Percentiles rank a stretch among this genome's conserved stretches.
Conservation (phyloP, 2,888 invertebrate genomes). For the Drymonia ruficornis region DNA sequence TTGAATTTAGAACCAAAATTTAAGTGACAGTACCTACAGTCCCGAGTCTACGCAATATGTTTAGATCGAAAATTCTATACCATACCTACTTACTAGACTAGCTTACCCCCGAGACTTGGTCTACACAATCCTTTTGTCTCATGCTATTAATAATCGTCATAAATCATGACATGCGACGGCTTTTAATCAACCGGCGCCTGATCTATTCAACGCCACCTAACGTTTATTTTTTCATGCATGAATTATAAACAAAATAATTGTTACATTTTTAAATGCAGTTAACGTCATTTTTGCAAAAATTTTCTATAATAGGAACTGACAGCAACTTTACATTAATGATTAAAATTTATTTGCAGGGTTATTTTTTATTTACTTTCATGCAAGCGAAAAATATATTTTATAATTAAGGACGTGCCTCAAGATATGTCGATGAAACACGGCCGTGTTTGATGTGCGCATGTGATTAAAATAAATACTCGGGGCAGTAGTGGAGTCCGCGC, state of each 20-base stretch:
- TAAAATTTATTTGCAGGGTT: background rate
- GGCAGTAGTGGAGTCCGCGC: constrained; percentile 63
- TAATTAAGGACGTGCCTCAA: constrained; percentile 55
- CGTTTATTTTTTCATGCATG: background rate
- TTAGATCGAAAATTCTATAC: too few relatives aligned
- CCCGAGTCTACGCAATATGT: too few relatives aligned
- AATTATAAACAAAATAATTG: too few relatives aligned
- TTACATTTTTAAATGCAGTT: too few relatives aligned
- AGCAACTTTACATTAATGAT: background rate
- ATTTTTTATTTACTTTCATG: constrained; percentile 8
- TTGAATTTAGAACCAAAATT: too few relatives aligned
- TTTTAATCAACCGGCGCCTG: constrained; percentile 32
- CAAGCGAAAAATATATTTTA: constrained; percentile 39
- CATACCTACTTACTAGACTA: too few relatives aligned
- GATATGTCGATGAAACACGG: constrained; percentile 66
- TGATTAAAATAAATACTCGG: constrained; percentile 81
- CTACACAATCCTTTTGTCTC: background rate
- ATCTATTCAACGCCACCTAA: constrained; percentile 23
- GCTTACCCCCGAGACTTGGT: too few relatives aligned
- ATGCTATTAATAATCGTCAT: constrained; percentile 13
- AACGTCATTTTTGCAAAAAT: too few relatives aligned
- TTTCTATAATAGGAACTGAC: too few relatives aligned
- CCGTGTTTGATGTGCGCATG: constrained; percentile 60
- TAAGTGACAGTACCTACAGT: too few relatives aligned
- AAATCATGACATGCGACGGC: constrained; percentile 25